Evolutionary conservation across 2,113 vertebrate genomes (phyloP), one percentile per base, ranked within the genome.

Genomic region (Ellobius talpinus): DNA sequence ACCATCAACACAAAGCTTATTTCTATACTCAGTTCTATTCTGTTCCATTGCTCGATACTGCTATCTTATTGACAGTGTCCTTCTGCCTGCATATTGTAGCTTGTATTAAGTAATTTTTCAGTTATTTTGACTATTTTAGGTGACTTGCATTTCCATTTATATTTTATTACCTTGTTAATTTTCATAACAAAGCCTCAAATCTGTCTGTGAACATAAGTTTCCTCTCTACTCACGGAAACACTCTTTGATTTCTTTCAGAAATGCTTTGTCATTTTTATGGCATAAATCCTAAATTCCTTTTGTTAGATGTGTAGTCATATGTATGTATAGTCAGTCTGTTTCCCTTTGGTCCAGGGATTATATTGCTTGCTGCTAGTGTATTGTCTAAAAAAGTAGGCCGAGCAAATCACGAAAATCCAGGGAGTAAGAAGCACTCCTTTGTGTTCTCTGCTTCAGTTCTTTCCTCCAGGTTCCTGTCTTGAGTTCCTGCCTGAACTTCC

Each of bases 11-110:
- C 42, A 74, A 39, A 17, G 50, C 33, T 55, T 86, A 85, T 95
- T 96, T 93, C 65, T 90, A 55, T 31, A 94, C 47, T 89, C 21
- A 84, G 5, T 72, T 96, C 72, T 95, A 7, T 72, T 96, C 72
- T 95, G 33, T 90, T 65, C 36, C 42, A 61, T 11, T 74, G 45
- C 84, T 81, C 23, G 11, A 39, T 47, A 74, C 16, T 19, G 8
- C 17, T 84, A 61, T n/a, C 47, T 31, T 82, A 68, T 65, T 66
- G 16, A 12, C 74, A 89, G 39, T 68, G 92, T 16, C 12, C 76
- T 1, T 63, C 39, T 74, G 16, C 70, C 39, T 87, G 78, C 29
- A 87, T 70, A 90, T 5, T 61, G 12, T 66, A 87, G 10, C 61
- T 66, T 95, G 45, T 14, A 89, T 36, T 65, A 87, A 92, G 16